Conservation (phyloP, 23 tunicate genomes). For the Trididemnum miniatum region DNA sequence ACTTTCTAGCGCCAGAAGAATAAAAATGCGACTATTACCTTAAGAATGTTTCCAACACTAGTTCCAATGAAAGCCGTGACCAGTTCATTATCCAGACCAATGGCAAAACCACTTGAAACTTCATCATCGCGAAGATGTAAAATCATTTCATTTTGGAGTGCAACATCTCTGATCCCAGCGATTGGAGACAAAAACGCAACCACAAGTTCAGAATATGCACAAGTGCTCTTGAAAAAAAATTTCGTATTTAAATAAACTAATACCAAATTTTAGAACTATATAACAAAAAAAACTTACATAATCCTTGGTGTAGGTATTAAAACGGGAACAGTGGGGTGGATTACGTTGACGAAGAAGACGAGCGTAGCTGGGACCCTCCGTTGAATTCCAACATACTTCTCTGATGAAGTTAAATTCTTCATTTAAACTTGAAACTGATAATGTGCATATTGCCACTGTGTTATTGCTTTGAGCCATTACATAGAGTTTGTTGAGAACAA, state of each 20-base stretch:
- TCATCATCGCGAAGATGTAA: too few species aligned
- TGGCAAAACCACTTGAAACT: not conserved
- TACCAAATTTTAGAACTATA: too few species aligned
- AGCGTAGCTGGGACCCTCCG: too few species aligned
- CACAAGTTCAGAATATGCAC: not conserved
- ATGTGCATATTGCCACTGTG: not conserved
- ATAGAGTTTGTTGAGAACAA: not conserved
- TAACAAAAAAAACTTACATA: too few species aligned
- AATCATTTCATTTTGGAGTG: not conserved
- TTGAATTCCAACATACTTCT: not conserved
- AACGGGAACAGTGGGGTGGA: too few species aligned
- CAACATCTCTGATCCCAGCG: not conserved
- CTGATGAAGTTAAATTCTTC: not conserved
- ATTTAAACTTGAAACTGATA: not conserved
- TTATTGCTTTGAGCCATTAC: not conserved
- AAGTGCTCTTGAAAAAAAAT: too few species aligned
- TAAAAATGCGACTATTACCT: too few species aligned
- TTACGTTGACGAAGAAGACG: too few species aligned
- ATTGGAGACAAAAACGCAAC: not conserved
- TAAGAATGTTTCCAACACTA: not conserved
- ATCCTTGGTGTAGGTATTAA: too few species aligned
- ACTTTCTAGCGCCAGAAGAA: too few species aligned
- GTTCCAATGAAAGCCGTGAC: conserved; percentile 3
- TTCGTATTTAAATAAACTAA: too few species aligned
- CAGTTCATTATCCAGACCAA: not conserved